Base-by-base conservation (phyloP, 1,140 invertebrate genomes). In the Galleria mellonella region DNA sequence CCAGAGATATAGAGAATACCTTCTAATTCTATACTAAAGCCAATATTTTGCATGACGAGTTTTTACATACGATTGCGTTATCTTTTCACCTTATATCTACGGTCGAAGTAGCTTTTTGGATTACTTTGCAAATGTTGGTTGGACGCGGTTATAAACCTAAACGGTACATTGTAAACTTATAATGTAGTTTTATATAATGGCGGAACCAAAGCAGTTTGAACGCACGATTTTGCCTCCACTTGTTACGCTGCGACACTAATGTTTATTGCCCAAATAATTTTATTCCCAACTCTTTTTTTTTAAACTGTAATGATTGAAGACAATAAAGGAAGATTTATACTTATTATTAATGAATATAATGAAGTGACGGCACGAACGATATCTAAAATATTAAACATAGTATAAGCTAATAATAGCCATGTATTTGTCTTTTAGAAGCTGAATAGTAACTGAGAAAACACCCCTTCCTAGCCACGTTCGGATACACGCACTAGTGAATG, bases 301-400 rank as follows among this genome's bases (percentile, higher is more conserved):
- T 79, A 62, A 62, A 75, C 72, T 62, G 68, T 73, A 63, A 75
- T 81, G 67, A 71, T 75, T 78, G 73, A 84, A 82, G 81, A 84
- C 81, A 84, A 84, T 84, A 84, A 71, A 84, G 72, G 74, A 73
- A 84, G 74, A 82, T 75, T 81, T 81, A 75, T 84, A 84, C 69
- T 65, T 82, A 81, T 72, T 67, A 81, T 72, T 69, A 77, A 77
- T 64, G 58, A 71, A 72, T 72, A 64, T 74, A 71, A 72, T 65
- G 64, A 83, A 65, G 62, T 55, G 68, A 70, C 58, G 67, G 73
- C 57, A 70, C 64, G 73, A 76, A 68, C 63, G 72, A 81, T 74
- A 72, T 77, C 66, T 77, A 64, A 72, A 76, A 64, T 76, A 72
- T 69, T n/a, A 57, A 72, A 69, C 69, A 32, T 55, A 55, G 44